phyloP scores from a whole-genome alignment of 2,113 vertebrate species.

The Oreotrochilus melanogaster region DNA sequence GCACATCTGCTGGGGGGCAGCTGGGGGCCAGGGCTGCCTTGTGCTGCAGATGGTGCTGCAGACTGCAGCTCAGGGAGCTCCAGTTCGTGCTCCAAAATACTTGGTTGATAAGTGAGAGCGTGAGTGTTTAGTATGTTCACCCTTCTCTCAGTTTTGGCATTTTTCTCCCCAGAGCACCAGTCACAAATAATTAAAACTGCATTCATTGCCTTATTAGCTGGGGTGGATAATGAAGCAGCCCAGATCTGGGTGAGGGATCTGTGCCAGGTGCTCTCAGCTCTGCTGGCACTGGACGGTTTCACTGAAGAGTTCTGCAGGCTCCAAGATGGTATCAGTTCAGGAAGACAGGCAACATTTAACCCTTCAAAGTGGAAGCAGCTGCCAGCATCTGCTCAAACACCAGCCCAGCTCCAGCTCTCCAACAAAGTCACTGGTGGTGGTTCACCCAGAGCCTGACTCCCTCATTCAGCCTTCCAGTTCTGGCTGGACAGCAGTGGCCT shows the following conservation, averaged over 20 bases:
- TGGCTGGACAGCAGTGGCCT: neutral
- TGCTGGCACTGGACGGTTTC: neutral
- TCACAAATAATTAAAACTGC: neutral
- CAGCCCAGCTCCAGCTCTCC: neutral
- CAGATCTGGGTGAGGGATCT: fast-evolving
- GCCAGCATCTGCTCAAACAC: constrained; percentile 30
- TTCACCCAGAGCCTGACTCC: neutral
- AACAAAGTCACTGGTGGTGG: neutral
- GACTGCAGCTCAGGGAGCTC: neutral
- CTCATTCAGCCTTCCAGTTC: neutral
- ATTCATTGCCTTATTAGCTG: neutral
- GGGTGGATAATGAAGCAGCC: neutral
- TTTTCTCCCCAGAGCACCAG: constrained; percentile 18
- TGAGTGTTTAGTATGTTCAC: neutral
- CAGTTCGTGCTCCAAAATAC: neutral
- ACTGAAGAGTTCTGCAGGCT: constrained; percentile 18
- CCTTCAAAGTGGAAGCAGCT: constrained; percentile 18
- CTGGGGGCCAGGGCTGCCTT: neutral
- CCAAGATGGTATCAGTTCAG: neutral
- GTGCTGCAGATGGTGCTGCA: fast-evolving
- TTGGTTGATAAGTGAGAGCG: neutral
- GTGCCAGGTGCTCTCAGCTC: neutral
- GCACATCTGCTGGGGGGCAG: fast-evolving
- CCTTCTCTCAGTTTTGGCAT: constrained; percentile 9
- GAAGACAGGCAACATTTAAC: neutral